phyloP scores from a whole-genome alignment of 2,797 vertebrate genomes.

The Austrolebias charrua region DNA sequence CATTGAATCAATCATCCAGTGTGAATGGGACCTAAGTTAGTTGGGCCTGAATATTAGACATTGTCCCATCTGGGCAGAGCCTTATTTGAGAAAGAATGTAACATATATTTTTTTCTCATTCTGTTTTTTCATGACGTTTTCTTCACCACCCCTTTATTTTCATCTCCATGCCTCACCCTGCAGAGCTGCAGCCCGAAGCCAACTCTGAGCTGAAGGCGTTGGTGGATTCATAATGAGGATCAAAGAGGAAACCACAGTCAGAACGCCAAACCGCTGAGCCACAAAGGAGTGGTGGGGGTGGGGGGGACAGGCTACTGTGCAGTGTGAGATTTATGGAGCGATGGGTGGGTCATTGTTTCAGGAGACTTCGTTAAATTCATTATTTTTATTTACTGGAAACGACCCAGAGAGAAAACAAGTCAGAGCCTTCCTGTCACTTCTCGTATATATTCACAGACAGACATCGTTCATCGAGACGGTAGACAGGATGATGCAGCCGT shows the following conservation, averaged over 20 bases:
- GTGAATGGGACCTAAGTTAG: no score
- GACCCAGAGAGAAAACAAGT: no score
- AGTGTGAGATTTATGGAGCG: slow-evolving; percentile 27
- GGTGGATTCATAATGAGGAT: slow-evolving; percentile 7
- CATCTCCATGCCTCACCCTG: slow-evolving; percentile 2
- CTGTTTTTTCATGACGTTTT: slow-evolving; percentile 11
- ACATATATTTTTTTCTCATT: slow-evolving; percentile 4
- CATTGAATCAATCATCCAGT: no score
- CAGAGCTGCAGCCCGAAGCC: slow-evolving; percentile 18
- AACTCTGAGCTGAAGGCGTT: slow-evolving; percentile 13
- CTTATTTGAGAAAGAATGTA: neutral
- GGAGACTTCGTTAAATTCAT: no score
- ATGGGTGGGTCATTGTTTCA: neutral
- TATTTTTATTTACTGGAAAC: no score
- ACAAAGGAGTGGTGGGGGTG: slow-evolving; percentile 5
- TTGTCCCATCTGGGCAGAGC: no score
- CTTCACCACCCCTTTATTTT: slow-evolving; percentile 16
- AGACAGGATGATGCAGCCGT: no score
- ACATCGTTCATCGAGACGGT: no score
- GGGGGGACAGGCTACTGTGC: slow-evolving; percentile 4
- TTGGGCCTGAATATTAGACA: no score
- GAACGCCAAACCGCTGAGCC: slow-evolving; percentile 22
- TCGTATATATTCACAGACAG: no score
- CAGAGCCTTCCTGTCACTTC: no score
- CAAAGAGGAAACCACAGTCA: slow-evolving; percentile 25